A percentile compares a stretch with the other conserved stretches of the same genome.
phyloP scores from a whole-genome alignment of 2,113 vertebrate species.

The Hippopotamus amphibius region DNA sequence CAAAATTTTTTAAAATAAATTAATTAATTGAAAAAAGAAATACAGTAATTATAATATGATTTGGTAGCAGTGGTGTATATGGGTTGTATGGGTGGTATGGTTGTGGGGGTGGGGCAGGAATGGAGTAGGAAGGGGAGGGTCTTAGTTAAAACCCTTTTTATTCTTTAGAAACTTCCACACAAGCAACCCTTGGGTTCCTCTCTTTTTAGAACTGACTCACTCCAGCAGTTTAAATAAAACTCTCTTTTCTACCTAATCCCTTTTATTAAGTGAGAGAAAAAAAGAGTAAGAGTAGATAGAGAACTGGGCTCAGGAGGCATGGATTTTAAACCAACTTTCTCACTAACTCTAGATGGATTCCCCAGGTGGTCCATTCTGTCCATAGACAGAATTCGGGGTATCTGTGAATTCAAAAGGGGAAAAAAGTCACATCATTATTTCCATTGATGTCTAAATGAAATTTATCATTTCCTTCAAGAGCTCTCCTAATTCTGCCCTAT shows the following conservation, averaged over 20 bases:
- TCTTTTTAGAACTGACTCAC: constrained; percentile 11
- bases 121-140: neutral
- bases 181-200: neutral
- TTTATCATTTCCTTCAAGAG: neutral
- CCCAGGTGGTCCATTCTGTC: neutral
- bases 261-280: neutral
- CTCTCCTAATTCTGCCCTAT: neutral
- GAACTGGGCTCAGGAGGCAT: neutral
- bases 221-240: constrained; percentile 42
- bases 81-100: neutral
- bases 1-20: no score
- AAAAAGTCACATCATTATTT: constrained; percentile 41
- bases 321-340: neutral
- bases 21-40: neutral
- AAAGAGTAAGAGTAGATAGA: neutral
- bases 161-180: neutral
- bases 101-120: neutral
- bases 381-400: constrained; percentile 6
- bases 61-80: neutral
- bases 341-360: neutral
- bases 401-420: constrained; percentile 20
- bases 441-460: constrained; percentile 35
- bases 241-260: neutral
- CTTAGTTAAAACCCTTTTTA: neutral
- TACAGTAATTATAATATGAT: neutral